Conservation (phyloP, 2,113 vertebrate genomes). For the Drymodes brunneopygia region DNA sequence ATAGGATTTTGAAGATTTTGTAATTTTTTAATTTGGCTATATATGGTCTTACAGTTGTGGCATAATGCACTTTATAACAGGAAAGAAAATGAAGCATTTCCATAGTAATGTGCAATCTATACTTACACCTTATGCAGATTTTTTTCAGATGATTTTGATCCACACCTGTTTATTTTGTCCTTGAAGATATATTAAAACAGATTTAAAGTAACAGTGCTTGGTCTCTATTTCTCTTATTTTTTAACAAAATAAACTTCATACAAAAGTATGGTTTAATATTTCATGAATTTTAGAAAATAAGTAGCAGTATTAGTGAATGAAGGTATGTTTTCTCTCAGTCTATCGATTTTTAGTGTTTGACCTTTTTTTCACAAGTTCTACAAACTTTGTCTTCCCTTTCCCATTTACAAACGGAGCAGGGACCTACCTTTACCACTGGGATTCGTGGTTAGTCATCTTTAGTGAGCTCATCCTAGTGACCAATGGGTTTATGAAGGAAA, state of each 20-base stretch:
- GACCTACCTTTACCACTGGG: neutral
- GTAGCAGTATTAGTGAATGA: neutral
- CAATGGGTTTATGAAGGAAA: neutral
- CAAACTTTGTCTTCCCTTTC: neutral
- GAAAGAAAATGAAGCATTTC: constrained; percentile 13
- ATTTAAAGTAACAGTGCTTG: constrained; percentile 3
- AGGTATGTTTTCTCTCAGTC: neutral
- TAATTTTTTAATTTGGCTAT: constrained; percentile 16
- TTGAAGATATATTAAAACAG: constrained; percentile 31
- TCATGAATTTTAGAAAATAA: neutral
- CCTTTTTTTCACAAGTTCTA: neutral
- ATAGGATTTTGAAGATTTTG: neutral
- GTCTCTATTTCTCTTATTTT: neutral
- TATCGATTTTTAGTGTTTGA: neutral
- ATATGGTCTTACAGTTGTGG: constrained; percentile 1
- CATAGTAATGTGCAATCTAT: neutral
- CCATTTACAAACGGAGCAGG: neutral
- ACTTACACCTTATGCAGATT: neutral
- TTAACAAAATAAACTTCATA: neutral
- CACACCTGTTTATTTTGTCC: constrained; percentile 18
- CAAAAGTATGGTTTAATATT: neutral
- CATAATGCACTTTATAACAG: constrained; percentile 38
- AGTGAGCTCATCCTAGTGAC: neutral
- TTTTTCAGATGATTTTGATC: constrained; percentile 13
- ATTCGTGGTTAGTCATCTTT: neutral